Evolutionary conservation across 2,797 vertebrate species (phyloP), one percentile per base, ranked within the genome.

Genomic region (Peromyscus nudipes): DNA sequence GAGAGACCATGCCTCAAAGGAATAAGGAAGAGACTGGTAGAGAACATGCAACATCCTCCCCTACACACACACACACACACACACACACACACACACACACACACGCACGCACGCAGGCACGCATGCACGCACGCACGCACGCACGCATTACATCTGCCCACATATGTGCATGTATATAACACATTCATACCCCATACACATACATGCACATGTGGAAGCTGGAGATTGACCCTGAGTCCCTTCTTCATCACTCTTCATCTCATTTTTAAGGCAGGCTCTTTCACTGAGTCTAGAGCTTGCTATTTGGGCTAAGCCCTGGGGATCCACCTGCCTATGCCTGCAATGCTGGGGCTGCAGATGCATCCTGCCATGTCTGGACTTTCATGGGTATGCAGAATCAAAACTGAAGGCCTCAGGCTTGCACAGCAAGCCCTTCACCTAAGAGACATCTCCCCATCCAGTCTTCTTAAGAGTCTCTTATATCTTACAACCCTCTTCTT

Each of bases 31-130:
- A 55, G 6, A n/a, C 49, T 27, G 46, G 25, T 71, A 55, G 7
- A 71, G 25, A 16, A 1, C 11, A 52, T 16, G 14, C 16, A 16
- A 17, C 11, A 46, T 21, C 8, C 2, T 31, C 2, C 0, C 52
- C 65, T 69, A 46, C 17, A 12, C 0, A 46, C 40, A 65, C 76
- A 79, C 46, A 29, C 75, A 46, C 75, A 49, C 40, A 6, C 17
- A 12, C 0, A 46, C 40, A 65, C 76, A 77, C 76, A 29, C 73
- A 46, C 73, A 46, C 37, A 49, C 13, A 34, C 46, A 79, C 25
- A 79, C 76, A 52, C 29, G 31, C 76, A 55, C 46, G 9, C 29
- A 31, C 76, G 34, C 25, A 79, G 14, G 34, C 71, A 43, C 43
- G 5, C n/a, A n/a, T n/a, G n/a, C n/a, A n/a, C n/a, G n/a, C n/a